A percentile compares a stretch with the other conserved stretches of the same genome.
phyloP scores from a whole-genome alignment of 2,113 vertebrate genomes.

The Grus americana region DNA sequence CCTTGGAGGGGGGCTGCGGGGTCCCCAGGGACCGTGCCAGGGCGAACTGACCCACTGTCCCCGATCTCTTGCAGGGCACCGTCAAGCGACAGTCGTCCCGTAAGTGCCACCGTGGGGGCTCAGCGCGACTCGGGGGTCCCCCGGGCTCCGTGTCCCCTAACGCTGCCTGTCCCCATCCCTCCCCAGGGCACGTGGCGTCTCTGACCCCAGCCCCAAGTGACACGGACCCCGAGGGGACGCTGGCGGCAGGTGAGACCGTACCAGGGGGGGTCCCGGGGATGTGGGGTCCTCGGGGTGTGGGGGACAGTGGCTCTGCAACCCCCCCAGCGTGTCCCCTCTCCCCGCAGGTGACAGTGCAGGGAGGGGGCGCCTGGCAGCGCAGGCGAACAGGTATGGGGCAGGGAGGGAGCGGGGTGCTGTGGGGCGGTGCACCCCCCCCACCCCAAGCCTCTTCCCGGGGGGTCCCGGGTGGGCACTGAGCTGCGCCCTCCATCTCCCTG shows the following conservation, averaged over 20 bases:
- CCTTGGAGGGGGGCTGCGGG: rapidly evolving
- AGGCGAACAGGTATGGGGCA: background rate
- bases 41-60: background rate
- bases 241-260: background rate
- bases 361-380: background rate
- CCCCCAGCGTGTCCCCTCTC: background rate
- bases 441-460: too few relatives aligned
- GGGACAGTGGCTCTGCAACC: background rate
- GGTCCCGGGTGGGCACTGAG: background rate
- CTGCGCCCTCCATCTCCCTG: background rate
- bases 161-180: background rate
- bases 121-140: rapidly evolving
- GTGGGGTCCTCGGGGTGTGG: too few relatives aligned
- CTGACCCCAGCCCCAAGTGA: background rate
- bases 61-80: slow-evolving; percentile 71
- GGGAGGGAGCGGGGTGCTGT: background rate
- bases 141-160: background rate
- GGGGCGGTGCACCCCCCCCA: background rate
- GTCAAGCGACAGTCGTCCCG: slow-evolving; percentile 77
- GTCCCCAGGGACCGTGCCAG: rapidly evolving
- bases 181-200: background rate
- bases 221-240: background rate
- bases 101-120: background rate
- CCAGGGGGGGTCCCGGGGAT: background rate
- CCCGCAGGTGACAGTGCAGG: background rate